Percentiles rank a stretch among this genome's conserved stretches.
Evolutionary conservation across 2,888 invertebrate genomes (phyloP).

Genomic region (Acanthosoma haemorrhoidale): DNA sequence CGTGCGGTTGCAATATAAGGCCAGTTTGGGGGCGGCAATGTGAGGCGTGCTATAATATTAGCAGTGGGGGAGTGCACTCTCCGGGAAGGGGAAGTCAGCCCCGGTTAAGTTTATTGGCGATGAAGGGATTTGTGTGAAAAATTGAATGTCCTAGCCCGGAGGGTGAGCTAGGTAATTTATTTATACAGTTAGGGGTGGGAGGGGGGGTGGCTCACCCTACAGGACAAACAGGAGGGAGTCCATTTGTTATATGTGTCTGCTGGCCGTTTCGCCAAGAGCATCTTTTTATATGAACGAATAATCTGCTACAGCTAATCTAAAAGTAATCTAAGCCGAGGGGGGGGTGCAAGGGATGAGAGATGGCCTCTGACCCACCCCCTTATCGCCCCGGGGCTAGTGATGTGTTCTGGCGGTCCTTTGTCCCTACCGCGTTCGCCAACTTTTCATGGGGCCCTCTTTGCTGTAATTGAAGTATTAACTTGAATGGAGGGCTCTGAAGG

Average conservation of each 20-base stretch:
- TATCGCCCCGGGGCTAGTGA: background rate
- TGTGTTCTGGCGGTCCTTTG: background rate
- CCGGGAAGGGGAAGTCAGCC: constrained; percentile 17
- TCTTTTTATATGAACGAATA: background rate
- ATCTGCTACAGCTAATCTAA: constrained; percentile 1
- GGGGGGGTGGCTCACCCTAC: background rate
- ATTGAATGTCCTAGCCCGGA: background rate
- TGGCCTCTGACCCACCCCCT: background rate
- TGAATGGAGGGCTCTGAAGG: no score
- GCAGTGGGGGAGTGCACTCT: no score
- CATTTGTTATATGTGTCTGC: background rate
- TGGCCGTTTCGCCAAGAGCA: background rate
- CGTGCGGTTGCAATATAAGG: background rate
- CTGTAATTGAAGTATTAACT: no score
- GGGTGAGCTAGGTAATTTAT: constrained; percentile 18
- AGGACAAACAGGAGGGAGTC: background rate
- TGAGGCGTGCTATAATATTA: constrained; percentile 1
- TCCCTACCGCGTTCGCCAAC: no score
- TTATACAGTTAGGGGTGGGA: constrained; percentile 13
- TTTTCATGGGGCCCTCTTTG: no score
- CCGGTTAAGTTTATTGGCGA: constrained; percentile 21
- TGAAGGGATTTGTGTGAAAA: constrained; percentile 28
- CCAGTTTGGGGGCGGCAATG: constrained; percentile 3
- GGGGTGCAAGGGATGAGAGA: background rate
- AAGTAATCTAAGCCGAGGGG: background rate